Base-by-base conservation (phyloP, 1,140 invertebrate species). In the Mamestra configurata region DNA sequence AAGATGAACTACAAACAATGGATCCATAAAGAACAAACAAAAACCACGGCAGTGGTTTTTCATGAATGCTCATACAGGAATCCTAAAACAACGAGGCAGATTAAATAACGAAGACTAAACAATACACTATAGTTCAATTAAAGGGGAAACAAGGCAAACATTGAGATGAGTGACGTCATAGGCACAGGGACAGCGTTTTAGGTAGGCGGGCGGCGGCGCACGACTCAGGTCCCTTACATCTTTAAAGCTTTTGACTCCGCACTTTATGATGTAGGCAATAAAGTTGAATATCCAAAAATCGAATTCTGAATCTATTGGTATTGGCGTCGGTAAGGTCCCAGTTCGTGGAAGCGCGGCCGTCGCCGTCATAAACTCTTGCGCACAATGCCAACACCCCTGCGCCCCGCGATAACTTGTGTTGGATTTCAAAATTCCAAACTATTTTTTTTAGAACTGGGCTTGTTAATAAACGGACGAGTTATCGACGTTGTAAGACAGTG, bases 341-440 rank as follows among this genome's bases (percentile, higher is more conserved):
- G 78, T 93, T 93, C 92, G 88, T 78, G 92, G 92, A 94, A 93
- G 70, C 82, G 75, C 37, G 85, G 78, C 79, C 79, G 82, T 22
- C 70, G 59, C 61, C 81, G 70, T 87, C 86, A 82, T 91, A 89
- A 88, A 88, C 85, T 90, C 87, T 59, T 77, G 85, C 86, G 87
- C 90, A 92, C 86, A 93, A 92, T 88, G 85, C 82, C 86, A 71
- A 77, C 81, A 81, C 57, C 82, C 82, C 79, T 79, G 77, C 80
- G 72, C 59, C 53, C 80, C 77, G 80, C 82, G 73, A 79, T 55
- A 79, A 43, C 75, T 51, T 70, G 77, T 73, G 72, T 81, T 76
- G 80, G 77, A 79, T 70, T 82, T 84, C 61, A 43, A 80, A 84
- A 80, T 82, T 80, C 79, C 81, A 46, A 70, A 71, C 43, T 68